phyloP scores from a whole-genome alignment of 2,797 vertebrate genomes.

The Sebastes itinus region DNA sequence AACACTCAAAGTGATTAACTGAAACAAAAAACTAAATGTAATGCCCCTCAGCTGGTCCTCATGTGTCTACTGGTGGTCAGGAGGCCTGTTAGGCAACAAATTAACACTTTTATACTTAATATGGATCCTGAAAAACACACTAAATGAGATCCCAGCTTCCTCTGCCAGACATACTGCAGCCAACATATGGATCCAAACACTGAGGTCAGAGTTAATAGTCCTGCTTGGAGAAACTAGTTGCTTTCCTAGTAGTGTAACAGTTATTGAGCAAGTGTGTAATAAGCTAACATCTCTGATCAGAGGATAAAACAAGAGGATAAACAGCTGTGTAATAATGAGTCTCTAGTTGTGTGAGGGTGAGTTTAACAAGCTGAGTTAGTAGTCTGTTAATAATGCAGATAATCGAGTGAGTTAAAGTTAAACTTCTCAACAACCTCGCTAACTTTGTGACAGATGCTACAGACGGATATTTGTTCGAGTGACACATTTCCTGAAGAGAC shows the following conservation, averaged over 20 bases:
- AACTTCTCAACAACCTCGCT: background rate
- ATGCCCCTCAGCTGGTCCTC: constrained; percentile 89
- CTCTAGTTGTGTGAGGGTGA: background rate
- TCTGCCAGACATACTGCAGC: background rate
- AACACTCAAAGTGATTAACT: constrained; percentile 24
- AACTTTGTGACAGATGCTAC: constrained; percentile 54
- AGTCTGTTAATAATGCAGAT: background rate
- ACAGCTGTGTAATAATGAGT: constrained; percentile 23
- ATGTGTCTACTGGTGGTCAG: constrained; percentile 82
- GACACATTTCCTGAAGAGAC: constrained; percentile 74
- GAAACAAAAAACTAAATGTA: constrained; percentile 47
- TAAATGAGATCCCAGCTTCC: background rate
- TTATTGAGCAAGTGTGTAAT: constrained; percentile 4
- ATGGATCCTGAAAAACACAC: background rate
- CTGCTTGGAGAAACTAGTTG: background rate
- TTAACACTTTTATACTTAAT: background rate
- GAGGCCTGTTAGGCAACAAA: constrained; percentile 60
- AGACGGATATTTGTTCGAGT: background rate
- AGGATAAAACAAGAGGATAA: background rate
- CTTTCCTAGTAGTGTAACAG: too few species aligned
- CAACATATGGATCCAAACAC: background rate
- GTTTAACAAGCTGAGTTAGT: background rate
- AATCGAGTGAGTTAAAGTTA: background rate
- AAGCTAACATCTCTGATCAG: background rate
- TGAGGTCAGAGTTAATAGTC: background rate